Conservation (phyloP, 2,113 vertebrate species). For the Empidonax traillii region DNA sequence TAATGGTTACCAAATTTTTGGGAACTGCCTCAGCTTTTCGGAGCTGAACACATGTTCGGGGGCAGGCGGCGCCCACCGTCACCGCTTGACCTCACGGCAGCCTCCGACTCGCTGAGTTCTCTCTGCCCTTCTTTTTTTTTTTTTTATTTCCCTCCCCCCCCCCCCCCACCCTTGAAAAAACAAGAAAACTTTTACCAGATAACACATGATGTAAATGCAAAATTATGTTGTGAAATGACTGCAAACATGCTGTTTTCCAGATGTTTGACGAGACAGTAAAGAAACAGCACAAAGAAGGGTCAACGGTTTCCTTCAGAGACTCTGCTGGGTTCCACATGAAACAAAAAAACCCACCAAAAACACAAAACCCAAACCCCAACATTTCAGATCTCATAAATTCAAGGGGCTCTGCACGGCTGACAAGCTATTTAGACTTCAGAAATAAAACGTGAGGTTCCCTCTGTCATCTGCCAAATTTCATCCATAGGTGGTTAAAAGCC, state of each 20-base stretch:
- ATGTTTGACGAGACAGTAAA: conserved; percentile 86
- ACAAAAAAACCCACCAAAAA: not conserved
- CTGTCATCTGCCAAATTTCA: conserved; percentile 72
- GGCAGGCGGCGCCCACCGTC: conserved; percentile 89
- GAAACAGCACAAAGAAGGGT: conserved; percentile 76
- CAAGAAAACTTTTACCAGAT: conserved; percentile 80
- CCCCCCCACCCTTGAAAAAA: not conserved
- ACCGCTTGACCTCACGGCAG: conserved; percentile 92
- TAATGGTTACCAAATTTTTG: conserved; percentile 99
- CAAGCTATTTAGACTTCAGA: conserved; percentile 73
- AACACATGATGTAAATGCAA: conserved; percentile 91
- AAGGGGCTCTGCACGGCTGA: conserved; percentile 74
- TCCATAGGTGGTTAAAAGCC: conserved; percentile 75
- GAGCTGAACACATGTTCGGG: conserved; percentile 90
- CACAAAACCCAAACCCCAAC: conserved; percentile 36
- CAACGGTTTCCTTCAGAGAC: conserved; percentile 79
- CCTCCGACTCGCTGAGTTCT: conserved; percentile 74
- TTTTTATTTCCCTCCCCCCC: not conserved
- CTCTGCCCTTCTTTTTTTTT: not conserved
- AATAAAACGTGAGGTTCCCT: conserved; percentile 63
- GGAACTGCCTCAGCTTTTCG: conserved; percentile 81
- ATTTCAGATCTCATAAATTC: conserved; percentile 64
- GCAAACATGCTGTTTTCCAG: conserved; percentile 91
- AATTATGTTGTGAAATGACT: conserved; percentile 84
- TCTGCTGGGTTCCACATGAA: conserved; percentile 77